Percentiles rank a stretch among this genome's conserved stretches.
These are phyloP conservation scores for Drosophila acutilabella DNA, from an alignment of 2,888 invertebrate species.

Conservation along the genomic window DNA sequence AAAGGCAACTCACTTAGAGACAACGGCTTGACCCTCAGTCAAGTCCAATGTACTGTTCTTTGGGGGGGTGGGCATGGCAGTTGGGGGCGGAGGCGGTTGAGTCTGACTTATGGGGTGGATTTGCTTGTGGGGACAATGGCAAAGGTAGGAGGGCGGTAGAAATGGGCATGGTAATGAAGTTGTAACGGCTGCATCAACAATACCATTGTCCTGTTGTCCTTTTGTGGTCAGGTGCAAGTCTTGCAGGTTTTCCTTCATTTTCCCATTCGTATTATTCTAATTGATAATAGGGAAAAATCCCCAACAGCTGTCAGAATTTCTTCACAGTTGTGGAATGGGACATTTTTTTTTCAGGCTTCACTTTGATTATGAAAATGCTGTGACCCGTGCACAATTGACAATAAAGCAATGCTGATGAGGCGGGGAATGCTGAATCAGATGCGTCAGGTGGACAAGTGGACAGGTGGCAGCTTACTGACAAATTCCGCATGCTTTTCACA, in stretches of 20 bases:
- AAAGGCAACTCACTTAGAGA: conserved; percentile 65
- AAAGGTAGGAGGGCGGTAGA: not conserved
- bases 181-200: conserved; percentile 66
- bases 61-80: no score
- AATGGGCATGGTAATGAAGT: conserved; percentile 60
- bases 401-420: conserved; percentile 5
- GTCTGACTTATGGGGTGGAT: conserved; percentile 47
- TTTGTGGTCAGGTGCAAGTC: conserved; percentile 72
- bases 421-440: conserved; percentile 7
- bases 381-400: conserved; percentile 32
- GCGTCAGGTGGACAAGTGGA: not conserved
- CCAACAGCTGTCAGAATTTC: conserved; percentile 65
- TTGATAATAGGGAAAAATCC: conserved; percentile 40
- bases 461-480: conserved; percentile 24
- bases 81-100: not conserved
- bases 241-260: conserved; percentile 40
- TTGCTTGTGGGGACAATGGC: conserved; percentile 15
- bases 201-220: conserved; percentile 45
- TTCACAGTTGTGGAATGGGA: conserved; percentile 10
- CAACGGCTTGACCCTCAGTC: conserved; percentile 53
- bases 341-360: conserved; percentile 10
- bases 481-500: conserved; percentile 29
- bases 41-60: conserved; percentile 4
- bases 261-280: conserved; percentile 39
- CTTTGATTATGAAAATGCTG: conserved; percentile 57